phyloP scores from a whole-genome alignment of 1,140 invertebrate genomes.

The Dreissena rostriformis region DNA sequence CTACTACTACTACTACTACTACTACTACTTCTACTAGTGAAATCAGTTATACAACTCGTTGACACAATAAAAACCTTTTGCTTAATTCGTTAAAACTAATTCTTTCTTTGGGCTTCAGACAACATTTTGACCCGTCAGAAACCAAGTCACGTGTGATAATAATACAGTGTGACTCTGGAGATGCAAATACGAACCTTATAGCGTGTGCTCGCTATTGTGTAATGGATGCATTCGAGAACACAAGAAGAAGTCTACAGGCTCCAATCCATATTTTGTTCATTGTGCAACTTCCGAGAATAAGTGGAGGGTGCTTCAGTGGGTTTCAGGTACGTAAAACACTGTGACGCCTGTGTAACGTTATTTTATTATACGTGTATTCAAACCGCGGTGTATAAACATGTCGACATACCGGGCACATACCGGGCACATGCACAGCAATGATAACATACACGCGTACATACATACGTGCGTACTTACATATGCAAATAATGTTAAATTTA shows the following conservation, averaged over 20 bases:
- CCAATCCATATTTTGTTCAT: constrained; percentile 69
- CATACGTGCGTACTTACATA: too few species aligned
- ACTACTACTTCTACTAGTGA: too few species aligned
- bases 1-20: too few species aligned
- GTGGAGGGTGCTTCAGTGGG: constrained; percentile 72
- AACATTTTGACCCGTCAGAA: constrained; percentile 54
- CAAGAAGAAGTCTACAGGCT: constrained; percentile 19
- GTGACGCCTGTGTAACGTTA: background rate
- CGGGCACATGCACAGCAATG: too few species aligned
- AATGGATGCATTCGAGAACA: constrained; percentile 63
- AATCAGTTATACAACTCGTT: too few species aligned
- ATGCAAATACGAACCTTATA: constrained; percentile 70
- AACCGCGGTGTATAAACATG: too few species aligned
- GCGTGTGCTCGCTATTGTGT: constrained; percentile 74
- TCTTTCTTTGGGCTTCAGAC: constrained; percentile 39
- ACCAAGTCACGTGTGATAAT: constrained; percentile 66
- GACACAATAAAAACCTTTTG: too few species aligned
- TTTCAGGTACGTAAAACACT: constrained; percentile 67
- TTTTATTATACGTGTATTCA: too few species aligned
- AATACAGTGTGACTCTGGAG: constrained; percentile 76
- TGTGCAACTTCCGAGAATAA: constrained; percentile 72
- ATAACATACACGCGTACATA: too few species aligned
- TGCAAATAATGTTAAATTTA: too few species aligned
- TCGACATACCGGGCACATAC: too few species aligned
- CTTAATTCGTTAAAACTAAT: too few species aligned